Evolutionary conservation across 92 coral and sea anemone genomes (phyloP), one percentile per base, ranked within the genome.

Genomic region (Zoanthus sansibaricus): DNA sequence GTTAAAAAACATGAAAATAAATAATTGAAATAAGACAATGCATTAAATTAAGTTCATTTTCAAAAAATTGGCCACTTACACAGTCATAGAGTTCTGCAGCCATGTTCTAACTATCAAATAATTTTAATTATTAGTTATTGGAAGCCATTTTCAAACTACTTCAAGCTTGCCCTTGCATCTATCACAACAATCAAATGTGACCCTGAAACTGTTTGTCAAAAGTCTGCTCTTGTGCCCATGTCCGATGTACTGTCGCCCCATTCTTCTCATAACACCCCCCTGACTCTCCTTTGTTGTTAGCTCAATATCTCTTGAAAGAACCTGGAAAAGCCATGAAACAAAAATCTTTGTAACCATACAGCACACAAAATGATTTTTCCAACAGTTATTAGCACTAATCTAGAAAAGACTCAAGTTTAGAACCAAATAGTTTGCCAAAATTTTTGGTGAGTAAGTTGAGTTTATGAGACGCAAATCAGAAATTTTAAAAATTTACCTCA

Each of bases 241-340:
- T 54, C 99, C 99, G 42, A 97, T 95, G 83, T 95, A 97, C 88
- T 97, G 99, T 69, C 92, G 93, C 0, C 98, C 92, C 92, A 97
- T 89, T 76, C 94, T 95, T 49, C 84, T 90, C 98, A 95, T 90
- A 0, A 94, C 97, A 15, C 90, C 92, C 37, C 78, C 88, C 87
- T 92, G 95, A 45, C 51, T 86, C 17, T 89, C 91, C 67, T 87
- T 91, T 17, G 91, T 72, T 62, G 87, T 90, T 16, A 94, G 95
- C 46, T 93, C 92, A 20, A 91, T 92, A 17, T 92, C 92, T 6
- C 82, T 83, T 48, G 92, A 86, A 31, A 94, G 82, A 30, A 94
- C 94, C 98, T 94, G 87, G 32, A 66, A 14, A 7, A 18, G 11
- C 5, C 74, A 31, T 12, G 6, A 69, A 13, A 69, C 46, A 69